These are phyloP conservation scores for Trachymyrmex septentrionalis DNA, from an alignment of 1,140 invertebrate genomes.

Conservation along the genomic window DNA sequence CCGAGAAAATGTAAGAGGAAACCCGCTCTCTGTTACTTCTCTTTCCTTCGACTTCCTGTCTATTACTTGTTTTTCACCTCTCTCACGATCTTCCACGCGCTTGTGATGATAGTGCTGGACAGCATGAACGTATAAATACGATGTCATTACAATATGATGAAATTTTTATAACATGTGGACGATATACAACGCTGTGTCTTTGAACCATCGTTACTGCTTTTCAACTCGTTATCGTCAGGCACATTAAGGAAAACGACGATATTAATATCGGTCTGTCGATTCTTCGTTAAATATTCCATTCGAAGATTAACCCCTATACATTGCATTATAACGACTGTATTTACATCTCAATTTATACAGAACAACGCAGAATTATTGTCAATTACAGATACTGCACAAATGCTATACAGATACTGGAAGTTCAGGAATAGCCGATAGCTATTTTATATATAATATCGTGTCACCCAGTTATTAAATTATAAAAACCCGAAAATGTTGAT, in stretches of 20 bases:
- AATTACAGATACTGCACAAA: background rate
- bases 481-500: background rate
- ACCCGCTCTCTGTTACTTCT: slow-evolving; percentile 47
- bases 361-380: slow-evolving; percentile 25
- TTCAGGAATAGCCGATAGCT: background rate
- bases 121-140: background rate
- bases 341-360: slow-evolving; percentile 54
- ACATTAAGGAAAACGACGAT: background rate
- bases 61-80: slow-evolving; percentile 47
- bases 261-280: background rate
- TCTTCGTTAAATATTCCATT: slow-evolving; percentile 38
- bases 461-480: background rate
- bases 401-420: background rate
- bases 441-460: slow-evolving; percentile 8
- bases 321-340: slow-evolving; percentile 17
- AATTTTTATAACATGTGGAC: background rate
- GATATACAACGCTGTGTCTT: no score
- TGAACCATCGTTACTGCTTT: background rate
- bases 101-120: background rate
- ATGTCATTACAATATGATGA: background rate
- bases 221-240: background rate
- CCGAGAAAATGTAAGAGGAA: slow-evolving; percentile 63
- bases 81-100: background rate
- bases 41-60: slow-evolving; percentile 40
- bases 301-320: slow-evolving; percentile 25